Conservation (phyloP, 2,888 invertebrate genomes). For the Tiliacea citrago region DNA sequence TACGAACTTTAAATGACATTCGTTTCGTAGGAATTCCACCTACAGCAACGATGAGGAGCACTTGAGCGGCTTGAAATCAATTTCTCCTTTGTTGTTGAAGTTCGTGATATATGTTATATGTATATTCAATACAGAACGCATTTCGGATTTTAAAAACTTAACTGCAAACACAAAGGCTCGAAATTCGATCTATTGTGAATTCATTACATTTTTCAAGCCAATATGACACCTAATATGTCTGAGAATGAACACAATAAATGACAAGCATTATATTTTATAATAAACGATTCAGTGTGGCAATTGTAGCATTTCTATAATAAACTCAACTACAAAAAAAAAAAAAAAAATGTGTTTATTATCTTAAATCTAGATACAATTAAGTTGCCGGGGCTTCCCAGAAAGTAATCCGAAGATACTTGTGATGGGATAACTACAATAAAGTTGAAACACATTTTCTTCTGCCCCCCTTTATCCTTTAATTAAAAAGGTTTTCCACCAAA, state of each 20-base stretch:
- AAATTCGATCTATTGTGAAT: constrained; percentile 1
- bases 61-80: not conserved
- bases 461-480: too few relatives aligned
- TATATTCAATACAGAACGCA: not conserved
- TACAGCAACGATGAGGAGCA: not conserved
- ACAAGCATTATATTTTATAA: not conserved
- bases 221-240: constrained; percentile 9
- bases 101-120: not conserved
- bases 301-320: not conserved
- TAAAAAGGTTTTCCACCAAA: not conserved
- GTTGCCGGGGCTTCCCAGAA: too few relatives aligned
- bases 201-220: not conserved
- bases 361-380: too few relatives aligned
- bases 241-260: not conserved
- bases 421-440: not conserved
- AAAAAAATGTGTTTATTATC: too few relatives aligned
- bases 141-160: not conserved
- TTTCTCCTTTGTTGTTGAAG: not conserved
- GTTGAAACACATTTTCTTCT: not conserved
- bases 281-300: not conserved
- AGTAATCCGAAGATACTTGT: too few relatives aligned
- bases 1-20: not conserved
- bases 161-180: not conserved
- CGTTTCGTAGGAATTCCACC: not conserved
- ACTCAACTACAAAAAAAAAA: not conserved